Conservation (phyloP, 2,797 vertebrate genomes). For the Hippocampus kuda region DNA sequence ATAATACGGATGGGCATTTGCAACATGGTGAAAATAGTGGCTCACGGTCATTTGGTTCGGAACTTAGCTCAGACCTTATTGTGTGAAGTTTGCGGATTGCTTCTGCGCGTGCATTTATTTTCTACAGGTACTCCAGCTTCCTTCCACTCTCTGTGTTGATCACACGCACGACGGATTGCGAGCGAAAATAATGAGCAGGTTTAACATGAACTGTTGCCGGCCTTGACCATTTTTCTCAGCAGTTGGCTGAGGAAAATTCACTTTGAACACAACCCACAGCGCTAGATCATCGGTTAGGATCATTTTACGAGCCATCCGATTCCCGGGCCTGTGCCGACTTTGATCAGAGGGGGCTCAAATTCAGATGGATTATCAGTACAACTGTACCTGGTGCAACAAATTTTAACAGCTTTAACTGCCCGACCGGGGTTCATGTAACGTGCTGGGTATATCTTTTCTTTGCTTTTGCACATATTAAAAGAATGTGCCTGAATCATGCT, state of each 20-base stretch:
- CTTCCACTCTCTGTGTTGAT: too few relatives aligned
- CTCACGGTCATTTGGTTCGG: background rate
- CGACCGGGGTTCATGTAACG: background rate
- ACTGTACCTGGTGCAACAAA: background rate
- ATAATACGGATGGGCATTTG: background rate
- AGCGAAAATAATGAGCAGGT: too few relatives aligned
- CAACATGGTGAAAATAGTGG: background rate
- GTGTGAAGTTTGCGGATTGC: background rate
- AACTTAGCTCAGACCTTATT: too few relatives aligned
- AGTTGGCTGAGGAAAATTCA: background rate
- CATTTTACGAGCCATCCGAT: too few relatives aligned
- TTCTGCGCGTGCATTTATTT: background rate
- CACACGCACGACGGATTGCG: too few relatives aligned
- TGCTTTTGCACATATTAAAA: background rate
- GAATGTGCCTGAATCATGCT: too few relatives aligned
- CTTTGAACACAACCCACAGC: background rate
- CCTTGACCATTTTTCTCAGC: background rate
- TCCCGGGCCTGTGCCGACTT: background rate
- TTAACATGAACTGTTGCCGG: background rate
- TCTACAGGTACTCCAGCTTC: background rate
- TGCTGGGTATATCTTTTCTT: background rate
- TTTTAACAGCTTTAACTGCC: background rate
- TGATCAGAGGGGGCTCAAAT: background rate
- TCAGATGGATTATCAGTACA: background rate
- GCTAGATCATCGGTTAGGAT: too few relatives aligned